These are phyloP conservation scores for Girardia tigrina DNA, from an alignment of 2,888 invertebrate species.

Conservation along the genomic window DNA sequence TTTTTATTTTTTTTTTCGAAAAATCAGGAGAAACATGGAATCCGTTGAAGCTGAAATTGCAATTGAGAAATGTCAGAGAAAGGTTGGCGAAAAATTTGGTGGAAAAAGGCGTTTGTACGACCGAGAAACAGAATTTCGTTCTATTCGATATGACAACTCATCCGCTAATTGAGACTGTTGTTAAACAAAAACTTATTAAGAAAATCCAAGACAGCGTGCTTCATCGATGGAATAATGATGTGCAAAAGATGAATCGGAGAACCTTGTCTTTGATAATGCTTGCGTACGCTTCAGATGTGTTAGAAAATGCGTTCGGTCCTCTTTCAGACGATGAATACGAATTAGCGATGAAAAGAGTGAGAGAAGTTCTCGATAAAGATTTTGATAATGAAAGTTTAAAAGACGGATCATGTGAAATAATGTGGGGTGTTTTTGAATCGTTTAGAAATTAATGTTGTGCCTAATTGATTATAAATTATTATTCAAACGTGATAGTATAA, in stretches of 20 bases:
- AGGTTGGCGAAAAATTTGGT: conserved; percentile 95
- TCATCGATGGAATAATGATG: conserved; percentile 82
- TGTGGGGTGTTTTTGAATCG: conserved; percentile 97
- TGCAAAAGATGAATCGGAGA: conserved; percentile 88
- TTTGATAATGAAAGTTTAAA: conserved; percentile 80
- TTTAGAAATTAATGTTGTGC: conserved; percentile 70
- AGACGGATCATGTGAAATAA: conserved; percentile 60
- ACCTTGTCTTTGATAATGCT: conserved; percentile 80
- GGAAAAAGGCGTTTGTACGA: conserved; percentile 94
- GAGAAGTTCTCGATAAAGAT: conserved; percentile 84
- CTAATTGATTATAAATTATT: no score
- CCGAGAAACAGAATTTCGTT: conserved; percentile 97
- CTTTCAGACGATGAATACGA: conserved; percentile 87
- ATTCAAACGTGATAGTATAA: conserved; percentile 9
- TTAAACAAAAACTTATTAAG: conserved; percentile 88
- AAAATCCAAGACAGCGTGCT: conserved; percentile 85
- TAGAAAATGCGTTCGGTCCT: conserved; percentile 97
- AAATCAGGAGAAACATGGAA: conserved; percentile 91
- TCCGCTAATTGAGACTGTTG: conserved; percentile 81
- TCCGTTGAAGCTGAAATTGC: conserved; percentile 89
- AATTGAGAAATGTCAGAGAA: conserved; percentile 93
- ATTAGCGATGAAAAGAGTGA: conserved; percentile 86
- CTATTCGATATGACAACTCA: conserved; percentile 99
- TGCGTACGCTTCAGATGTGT: conserved; percentile 91
- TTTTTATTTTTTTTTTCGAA: background rate